These are phyloP conservation scores for Dicrostonyx torquatus DNA, from an alignment of 2,797 vertebrate genomes.

Conservation along the genomic window DNA sequence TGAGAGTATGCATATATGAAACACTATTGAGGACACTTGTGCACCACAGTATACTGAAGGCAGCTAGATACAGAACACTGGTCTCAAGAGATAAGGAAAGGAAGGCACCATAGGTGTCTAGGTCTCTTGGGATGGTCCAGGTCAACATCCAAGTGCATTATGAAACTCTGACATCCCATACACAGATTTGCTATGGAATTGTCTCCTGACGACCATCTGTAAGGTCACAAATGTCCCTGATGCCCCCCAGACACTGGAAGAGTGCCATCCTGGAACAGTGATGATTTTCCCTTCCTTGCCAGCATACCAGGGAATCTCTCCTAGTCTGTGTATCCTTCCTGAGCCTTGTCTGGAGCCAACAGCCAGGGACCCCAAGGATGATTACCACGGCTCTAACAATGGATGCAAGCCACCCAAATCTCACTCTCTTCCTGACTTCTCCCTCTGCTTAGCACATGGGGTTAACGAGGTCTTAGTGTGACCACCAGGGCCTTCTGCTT, in stretches of 20 bases:
- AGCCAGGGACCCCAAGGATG: fast-evolving
- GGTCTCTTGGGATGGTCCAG: neutral
- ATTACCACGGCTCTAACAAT: neutral
- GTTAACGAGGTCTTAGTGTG: neutral
- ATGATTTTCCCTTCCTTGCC: neutral
- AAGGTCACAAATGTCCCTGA: neutral
- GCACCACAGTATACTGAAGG: fast-evolving
- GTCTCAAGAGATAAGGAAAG: neutral
- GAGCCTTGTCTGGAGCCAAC: neutral
- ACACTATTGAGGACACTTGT: fast-evolving
- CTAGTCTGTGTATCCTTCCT: neutral
- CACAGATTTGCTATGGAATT: neutral
- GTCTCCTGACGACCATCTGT: neutral
- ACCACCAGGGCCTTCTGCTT: neutral
- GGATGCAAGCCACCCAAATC: neutral
- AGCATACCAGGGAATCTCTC: too few species aligned
- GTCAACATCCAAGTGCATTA: fast-evolving
- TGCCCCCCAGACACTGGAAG: neutral
- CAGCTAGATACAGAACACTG: neutral
- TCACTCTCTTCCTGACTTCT: neutral
- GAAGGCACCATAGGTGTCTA: neutral
- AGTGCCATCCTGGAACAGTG: fast-evolving
- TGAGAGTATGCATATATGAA: neutral
- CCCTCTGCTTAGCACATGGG: neutral
- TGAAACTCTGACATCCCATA: neutral